Evolutionary conservation across 2,113 vertebrate genomes (phyloP).

Genomic region (Tonatia bakeri): DNA sequence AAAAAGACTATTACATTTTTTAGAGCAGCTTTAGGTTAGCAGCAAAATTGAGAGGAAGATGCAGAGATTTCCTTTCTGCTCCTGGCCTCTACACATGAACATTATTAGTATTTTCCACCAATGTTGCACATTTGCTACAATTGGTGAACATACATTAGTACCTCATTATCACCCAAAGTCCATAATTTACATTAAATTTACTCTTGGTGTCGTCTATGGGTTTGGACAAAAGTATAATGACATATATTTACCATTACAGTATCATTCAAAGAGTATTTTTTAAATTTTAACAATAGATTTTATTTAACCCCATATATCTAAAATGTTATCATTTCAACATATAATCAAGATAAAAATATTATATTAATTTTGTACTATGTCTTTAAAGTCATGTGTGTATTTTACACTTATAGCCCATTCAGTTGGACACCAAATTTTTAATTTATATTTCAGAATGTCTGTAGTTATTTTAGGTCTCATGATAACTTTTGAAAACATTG

Average conservation of each 20-base stretch:
- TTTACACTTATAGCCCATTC: not conserved
- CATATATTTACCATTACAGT: too few species aligned
- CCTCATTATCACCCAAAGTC: not conserved
- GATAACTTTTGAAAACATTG: not conserved
- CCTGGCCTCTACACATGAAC: accelerated
- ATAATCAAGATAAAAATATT: not conserved
- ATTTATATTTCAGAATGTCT: not conserved
- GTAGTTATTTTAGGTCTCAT: not conserved
- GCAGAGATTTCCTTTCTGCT: not conserved
- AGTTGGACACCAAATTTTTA: not conserved
- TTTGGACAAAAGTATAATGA: not conserved
- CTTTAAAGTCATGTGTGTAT: not conserved
- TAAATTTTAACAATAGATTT: not conserved
- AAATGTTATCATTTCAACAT: not conserved
- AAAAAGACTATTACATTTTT: not conserved
- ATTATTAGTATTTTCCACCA: not conserved
- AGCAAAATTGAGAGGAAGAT: not conserved
- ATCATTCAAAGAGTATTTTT: not conserved
- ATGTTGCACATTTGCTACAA: too few species aligned
- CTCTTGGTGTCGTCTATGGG: not conserved
- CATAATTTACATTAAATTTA: not conserved
- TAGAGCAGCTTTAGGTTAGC: not conserved
- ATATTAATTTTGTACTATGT: not conserved
- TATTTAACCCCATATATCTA: not conserved
- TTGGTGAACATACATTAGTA: not conserved